A percentile compares a stretch with the other conserved stretches of the same genome.
These are phyloP conservation scores for Spicauda simplicius DNA, from an alignment of 2,888 invertebrate genomes.

Conservation along the genomic window DNA sequence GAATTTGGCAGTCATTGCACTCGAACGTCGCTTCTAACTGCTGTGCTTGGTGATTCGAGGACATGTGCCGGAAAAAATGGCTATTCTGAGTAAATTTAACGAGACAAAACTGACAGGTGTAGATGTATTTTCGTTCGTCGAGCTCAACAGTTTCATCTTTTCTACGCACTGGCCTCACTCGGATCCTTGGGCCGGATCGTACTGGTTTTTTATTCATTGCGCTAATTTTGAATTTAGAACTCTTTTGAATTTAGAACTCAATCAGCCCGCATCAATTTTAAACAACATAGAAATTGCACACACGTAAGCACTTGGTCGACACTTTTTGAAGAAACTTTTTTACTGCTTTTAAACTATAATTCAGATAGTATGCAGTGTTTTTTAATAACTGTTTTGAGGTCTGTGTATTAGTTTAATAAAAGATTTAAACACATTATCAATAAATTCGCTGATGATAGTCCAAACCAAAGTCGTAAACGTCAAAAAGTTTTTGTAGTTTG, in stretches of 20 bases:
- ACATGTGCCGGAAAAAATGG: constrained; percentile 78
- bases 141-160: constrained; percentile 55
- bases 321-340: background rate
- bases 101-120: constrained; percentile 74
- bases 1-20: constrained; percentile 73
- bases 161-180: constrained; percentile 49
- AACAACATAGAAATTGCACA: background rate
- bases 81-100: constrained; percentile 76
- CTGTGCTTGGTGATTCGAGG: constrained; percentile 70
- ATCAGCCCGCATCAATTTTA: background rate
- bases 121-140: constrained; percentile 66
- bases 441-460: background rate
- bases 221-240: constrained; percentile 31
- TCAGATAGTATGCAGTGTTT: background rate
- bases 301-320: constrained; percentile 12
- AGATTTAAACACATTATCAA: constrained; percentile 1
- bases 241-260: background rate
- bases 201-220: constrained; percentile 75
- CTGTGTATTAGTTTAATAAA: background rate
- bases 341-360: background rate
- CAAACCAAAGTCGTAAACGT: constrained; percentile 4
- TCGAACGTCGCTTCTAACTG: constrained; percentile 69
- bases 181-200: constrained; percentile 70
- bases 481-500: constrained; percentile 20
- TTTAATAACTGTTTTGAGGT: background rate